phyloP scores from a whole-genome alignment of 2,113 vertebrate genomes.

The Neodontobutis hainanensis region DNA sequence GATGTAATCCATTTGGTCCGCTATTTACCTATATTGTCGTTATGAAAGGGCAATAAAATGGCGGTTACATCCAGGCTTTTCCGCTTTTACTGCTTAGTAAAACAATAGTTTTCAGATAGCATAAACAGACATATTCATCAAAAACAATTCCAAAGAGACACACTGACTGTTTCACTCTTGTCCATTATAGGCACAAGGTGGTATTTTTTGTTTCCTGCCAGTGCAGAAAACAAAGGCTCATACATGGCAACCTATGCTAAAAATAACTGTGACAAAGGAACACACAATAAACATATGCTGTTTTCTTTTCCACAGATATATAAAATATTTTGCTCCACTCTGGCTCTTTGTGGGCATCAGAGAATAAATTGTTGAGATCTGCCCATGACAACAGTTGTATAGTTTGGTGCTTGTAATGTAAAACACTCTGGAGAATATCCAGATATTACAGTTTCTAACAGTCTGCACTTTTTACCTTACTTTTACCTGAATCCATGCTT shows the following conservation, averaged over 20 bases:
- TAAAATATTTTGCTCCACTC: not conserved
- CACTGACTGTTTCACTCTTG: not conserved
- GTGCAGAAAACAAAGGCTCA: not conserved
- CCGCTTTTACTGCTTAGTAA: too few species aligned
- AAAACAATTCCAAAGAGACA: too few species aligned
- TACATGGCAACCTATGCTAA: not conserved
- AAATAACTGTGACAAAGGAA: slow-evolving; percentile 5
- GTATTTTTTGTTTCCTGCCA: not conserved
- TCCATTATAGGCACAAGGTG: not conserved
- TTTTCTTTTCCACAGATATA: not conserved
- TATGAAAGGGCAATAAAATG: too few species aligned
- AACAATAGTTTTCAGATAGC: too few species aligned
- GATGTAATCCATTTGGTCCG: too few species aligned
- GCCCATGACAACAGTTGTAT: not conserved
- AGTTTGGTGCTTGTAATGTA: not conserved
- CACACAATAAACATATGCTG: slow-evolving; percentile 9
- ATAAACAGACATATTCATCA: too few species aligned
- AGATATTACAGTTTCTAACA: not conserved
- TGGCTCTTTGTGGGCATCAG: not conserved
- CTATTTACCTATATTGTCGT: too few species aligned
- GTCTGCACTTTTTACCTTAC: not conserved
- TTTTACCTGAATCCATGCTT: not conserved
- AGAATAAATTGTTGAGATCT: not conserved
- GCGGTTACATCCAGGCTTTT: too few species aligned
- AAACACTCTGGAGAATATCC: not conserved